A percentile compares a stretch with the other conserved stretches of the same genome.
Evolutionary conservation across 2,113 vertebrate species (phyloP).

Genomic region (Balaeniceps rex): DNA sequence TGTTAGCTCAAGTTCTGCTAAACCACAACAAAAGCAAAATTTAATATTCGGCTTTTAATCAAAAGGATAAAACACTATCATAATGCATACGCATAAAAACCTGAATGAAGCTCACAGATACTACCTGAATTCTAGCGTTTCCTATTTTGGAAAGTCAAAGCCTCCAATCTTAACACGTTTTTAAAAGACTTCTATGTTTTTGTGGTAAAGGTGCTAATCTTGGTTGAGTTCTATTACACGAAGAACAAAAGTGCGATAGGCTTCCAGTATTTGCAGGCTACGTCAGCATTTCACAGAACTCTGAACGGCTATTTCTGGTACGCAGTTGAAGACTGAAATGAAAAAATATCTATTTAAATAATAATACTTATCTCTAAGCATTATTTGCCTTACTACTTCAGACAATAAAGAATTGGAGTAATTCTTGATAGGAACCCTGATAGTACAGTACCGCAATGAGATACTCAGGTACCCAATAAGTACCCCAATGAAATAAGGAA

Average conservation of each 20-base stretch:
- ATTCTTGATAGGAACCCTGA: neutral
- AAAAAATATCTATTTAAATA: neutral
- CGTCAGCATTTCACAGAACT: neutral
- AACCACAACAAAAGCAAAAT: slow-evolving; percentile 26
- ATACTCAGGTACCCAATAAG: neutral
- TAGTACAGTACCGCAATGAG: neutral
- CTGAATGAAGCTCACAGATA: neutral
- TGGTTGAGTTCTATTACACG: neutral
- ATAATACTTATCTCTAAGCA: neutral
- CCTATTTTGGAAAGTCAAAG: neutral
- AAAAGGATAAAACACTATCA: neutral
- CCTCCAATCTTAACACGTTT: neutral
- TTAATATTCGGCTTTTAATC: neutral
- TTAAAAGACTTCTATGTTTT: neutral
- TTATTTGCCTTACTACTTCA: neutral
- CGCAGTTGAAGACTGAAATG: neutral
- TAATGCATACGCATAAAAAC: neutral
- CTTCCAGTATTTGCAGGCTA: neutral
- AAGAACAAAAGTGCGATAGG: neutral
- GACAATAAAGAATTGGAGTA: neutral
- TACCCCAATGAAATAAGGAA: neutral
- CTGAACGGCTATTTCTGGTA: neutral
- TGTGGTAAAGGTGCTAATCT: slow-evolving; percentile 2
- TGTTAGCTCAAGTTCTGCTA: neutral
- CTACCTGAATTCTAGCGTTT: neutral